Percentiles rank a stretch among this genome's conserved stretches.
phyloP scores from a whole-genome alignment of 2,797 vertebrate genomes.

The Coregonus ussuriensis region DNA sequence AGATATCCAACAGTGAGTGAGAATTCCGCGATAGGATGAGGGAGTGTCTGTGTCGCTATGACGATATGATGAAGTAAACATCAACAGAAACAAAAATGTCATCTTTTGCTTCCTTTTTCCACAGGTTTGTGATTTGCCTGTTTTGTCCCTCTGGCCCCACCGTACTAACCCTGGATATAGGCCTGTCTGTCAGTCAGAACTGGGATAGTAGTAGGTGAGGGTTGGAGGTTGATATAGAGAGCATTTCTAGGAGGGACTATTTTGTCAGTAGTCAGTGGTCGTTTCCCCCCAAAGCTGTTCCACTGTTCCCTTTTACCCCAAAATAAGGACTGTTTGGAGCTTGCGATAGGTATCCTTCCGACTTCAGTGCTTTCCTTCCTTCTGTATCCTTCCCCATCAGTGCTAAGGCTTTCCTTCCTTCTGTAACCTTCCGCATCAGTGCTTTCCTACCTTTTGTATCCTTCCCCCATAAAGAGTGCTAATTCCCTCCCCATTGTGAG shows the following conservation, averaged over 20 bases:
- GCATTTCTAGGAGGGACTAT: conserved; percentile 39
- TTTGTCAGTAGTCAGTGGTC: conserved; percentile 64
- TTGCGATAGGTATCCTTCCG: conserved; percentile 45
- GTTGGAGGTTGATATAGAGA: conserved; percentile 24
- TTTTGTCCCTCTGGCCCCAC: conserved; percentile 18
- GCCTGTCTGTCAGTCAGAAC: conserved; percentile 10
- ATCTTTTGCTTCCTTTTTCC: conserved; percentile 22
- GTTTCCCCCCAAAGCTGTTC: conserved; percentile 25
- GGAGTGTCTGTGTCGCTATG: conserved; percentile 12
- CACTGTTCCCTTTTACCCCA: conserved; percentile 51
- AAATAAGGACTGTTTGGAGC: conserved; percentile 35
- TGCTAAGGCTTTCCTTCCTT: conserved; percentile 46
- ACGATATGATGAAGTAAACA: conserved; percentile 50
- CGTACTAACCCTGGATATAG: conserved; percentile 6
- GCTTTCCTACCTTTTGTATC: conserved; percentile 34
- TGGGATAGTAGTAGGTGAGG: conserved; percentile 26
- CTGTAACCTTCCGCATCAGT: conserved; percentile 37
- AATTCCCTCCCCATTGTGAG: conserved; percentile 14
- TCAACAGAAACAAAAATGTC: conserved; percentile 38
- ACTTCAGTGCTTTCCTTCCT: conserved; percentile 45
- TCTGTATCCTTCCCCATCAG: conserved; percentile 34
- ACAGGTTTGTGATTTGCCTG: conserved; percentile 41
- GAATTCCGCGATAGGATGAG: conserved; percentile 15
- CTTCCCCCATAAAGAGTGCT: conserved; percentile 45
- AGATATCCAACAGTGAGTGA: conserved; percentile 8